A percentile compares a stretch with the other conserved stretches of the same genome.
Conservation (phyloP, 2,888 invertebrate species). For the Synergus umbraculus region DNA sequence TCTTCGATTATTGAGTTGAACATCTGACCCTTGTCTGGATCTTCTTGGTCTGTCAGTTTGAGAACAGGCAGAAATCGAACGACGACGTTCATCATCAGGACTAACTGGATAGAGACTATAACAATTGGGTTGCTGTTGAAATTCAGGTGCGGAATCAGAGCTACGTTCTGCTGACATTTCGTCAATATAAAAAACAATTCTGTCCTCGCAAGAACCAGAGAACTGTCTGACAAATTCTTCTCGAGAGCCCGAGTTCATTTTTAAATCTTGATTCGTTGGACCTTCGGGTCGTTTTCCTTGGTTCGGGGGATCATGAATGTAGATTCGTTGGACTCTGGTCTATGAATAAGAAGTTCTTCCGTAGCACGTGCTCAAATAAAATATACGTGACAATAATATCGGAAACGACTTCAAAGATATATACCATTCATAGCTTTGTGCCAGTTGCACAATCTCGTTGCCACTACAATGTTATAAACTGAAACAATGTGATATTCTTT, state of each 20-base stretch:
- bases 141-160: conserved; percentile 49
- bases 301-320: neutral
- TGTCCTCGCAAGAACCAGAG: conserved; percentile 61
- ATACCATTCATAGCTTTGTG: conserved; percentile 5
- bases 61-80: conserved; percentile 55
- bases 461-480: neutral
- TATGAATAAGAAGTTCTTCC: conserved; percentile 24
- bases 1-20: conserved; percentile 64
- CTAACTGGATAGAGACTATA: conserved; percentile 38
- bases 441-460: neutral
- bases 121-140: conserved; percentile 44
- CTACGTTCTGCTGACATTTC: conserved; percentile 56
- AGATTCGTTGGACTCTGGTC: neutral
- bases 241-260: conserved; percentile 44
- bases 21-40: conserved; percentile 61
- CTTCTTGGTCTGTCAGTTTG: conserved; percentile 59
- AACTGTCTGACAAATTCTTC: conserved; percentile 40
- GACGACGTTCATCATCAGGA: conserved; percentile 42
- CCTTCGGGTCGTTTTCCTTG: neutral
- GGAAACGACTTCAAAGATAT: conserved; percentile 12
- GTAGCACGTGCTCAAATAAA: neutral
- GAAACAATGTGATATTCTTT: neutral
- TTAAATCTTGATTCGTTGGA: conserved; percentile 39
- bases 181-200: conserved; percentile 69
- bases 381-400: neutral